These are phyloP conservation scores for Morinoia aosen DNA, from an alignment of 2,888 invertebrate genomes.

Conservation along the genomic window DNA sequence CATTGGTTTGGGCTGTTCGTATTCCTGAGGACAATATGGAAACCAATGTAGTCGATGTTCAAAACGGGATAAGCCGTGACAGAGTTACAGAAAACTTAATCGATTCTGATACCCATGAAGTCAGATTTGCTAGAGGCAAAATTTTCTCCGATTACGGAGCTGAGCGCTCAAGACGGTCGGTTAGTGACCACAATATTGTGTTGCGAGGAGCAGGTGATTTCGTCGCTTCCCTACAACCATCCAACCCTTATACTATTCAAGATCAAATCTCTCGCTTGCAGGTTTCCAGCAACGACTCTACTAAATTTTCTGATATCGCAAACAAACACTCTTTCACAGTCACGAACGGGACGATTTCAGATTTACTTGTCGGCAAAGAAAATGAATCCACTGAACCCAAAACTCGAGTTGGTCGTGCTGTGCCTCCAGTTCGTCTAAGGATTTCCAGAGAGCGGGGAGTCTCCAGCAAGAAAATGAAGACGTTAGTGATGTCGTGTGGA, in stretches of 20 bases:
- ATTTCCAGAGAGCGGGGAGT: not conserved
- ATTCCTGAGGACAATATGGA: not conserved
- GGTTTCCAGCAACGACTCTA: not conserved
- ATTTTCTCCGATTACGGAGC: not conserved
- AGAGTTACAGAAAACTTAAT: not conserved
- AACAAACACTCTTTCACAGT: not conserved
- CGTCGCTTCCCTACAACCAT: not conserved
- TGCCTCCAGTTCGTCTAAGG: not conserved
- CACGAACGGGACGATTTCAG: not conserved
- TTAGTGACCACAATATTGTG: not conserved
- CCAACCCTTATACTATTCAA: not conserved
- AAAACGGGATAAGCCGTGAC: not conserved
- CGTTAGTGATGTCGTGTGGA: slow-evolving; percentile 13
- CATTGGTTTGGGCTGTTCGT: not conserved
- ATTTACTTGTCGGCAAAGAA: not conserved
- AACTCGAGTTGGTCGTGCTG: not conserved
- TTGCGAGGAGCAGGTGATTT: not conserved
- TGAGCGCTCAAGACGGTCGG: not conserved
- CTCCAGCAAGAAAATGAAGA: not conserved
- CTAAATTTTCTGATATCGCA: not conserved
- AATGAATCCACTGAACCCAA: not conserved
- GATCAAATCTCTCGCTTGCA: not conserved
- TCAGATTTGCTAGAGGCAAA: not conserved
- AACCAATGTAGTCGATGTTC: not conserved
- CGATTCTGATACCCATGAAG: not conserved